Evolutionary conservation across 2,888 invertebrate genomes (phyloP).

Genomic region (Griposia aprilina): DNA sequence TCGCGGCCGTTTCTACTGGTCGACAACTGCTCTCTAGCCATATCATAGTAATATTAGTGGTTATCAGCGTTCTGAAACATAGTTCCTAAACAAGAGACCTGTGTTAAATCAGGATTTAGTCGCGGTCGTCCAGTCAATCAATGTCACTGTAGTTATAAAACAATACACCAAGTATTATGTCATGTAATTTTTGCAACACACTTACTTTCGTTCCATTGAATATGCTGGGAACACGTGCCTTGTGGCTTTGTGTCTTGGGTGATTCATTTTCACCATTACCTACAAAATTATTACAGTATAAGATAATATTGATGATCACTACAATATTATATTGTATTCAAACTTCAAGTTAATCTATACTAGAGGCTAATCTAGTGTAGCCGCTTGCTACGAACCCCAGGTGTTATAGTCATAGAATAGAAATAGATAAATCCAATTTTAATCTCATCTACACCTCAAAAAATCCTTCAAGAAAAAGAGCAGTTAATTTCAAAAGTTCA

Average conservation of each 20-base stretch:
- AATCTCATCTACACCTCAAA: slow-evolving; percentile 1
- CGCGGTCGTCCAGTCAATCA: slow-evolving; percentile 13
- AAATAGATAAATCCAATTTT: slow-evolving; percentile 20
- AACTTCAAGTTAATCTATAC: too few species aligned
- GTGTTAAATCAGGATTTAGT: not conserved
- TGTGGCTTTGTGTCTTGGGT: not conserved
- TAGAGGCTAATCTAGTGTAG: not conserved
- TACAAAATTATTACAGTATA: not conserved
- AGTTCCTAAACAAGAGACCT: not conserved
- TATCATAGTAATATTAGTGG: not conserved
- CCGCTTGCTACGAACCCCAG: not conserved
- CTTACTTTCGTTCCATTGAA: slow-evolving; percentile 58
- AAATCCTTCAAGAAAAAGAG: not conserved
- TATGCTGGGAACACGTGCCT: slow-evolving; percentile 12
- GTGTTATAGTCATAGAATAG: not conserved
- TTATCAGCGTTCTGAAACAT: not conserved
- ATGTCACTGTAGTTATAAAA: slow-evolving; percentile 70
- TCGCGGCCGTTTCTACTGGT: too few species aligned
- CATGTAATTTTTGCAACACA: slow-evolving; percentile 70
- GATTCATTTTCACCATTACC: slow-evolving; percentile 11
- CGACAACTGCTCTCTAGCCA: not conserved
- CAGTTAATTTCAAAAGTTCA: slow-evolving; percentile 24
- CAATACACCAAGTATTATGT: slow-evolving; percentile 75
- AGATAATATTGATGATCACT: not conserved
- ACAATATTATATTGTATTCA: not conserved